Conservation (phyloP, 1,140 invertebrate species). For the Sycobia sp. region DNA sequence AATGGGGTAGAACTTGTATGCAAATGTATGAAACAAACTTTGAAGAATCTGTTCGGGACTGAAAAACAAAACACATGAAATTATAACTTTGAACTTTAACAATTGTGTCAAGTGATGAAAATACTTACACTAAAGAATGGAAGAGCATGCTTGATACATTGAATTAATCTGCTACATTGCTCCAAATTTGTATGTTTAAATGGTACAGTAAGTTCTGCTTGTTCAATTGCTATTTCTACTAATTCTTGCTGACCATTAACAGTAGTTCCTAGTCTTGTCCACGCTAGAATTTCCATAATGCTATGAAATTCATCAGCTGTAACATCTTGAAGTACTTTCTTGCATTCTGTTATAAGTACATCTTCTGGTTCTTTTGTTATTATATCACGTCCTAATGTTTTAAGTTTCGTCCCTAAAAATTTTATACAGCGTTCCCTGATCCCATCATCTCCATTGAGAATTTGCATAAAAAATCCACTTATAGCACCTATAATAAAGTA, state of each 20-base stretch:
- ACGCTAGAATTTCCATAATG: conserved; percentile 83
- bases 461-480: conserved; percentile 85
- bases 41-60: conserved; percentile 87
- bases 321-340: conserved; percentile 87
- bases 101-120: not conserved
- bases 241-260: conserved; percentile 84
- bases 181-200: conserved; percentile 82
- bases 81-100: too few species aligned
- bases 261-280: conserved; percentile 80
- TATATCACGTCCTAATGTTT: conserved; percentile 76
- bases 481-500: conserved; percentile 67
- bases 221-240: conserved; percentile 81
- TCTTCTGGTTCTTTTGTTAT: conserved; percentile 88
- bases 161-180: conserved; percentile 77
- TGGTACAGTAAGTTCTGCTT: conserved; percentile 77
- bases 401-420: conserved; percentile 84
- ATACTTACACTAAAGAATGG: conserved; percentile 86
- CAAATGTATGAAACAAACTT: conserved; percentile 87
- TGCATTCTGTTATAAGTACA: conserved; percentile 81
- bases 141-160: conserved; percentile 82
- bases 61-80: conserved; percentile 57
- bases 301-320: conserved; percentile 90
- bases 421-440: conserved; percentile 87
- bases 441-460: conserved; percentile 77
- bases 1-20: conserved; percentile 77